Conservation (phyloP, 2,113 vertebrate species). For the Lethenteron camtschaticum region DNA sequence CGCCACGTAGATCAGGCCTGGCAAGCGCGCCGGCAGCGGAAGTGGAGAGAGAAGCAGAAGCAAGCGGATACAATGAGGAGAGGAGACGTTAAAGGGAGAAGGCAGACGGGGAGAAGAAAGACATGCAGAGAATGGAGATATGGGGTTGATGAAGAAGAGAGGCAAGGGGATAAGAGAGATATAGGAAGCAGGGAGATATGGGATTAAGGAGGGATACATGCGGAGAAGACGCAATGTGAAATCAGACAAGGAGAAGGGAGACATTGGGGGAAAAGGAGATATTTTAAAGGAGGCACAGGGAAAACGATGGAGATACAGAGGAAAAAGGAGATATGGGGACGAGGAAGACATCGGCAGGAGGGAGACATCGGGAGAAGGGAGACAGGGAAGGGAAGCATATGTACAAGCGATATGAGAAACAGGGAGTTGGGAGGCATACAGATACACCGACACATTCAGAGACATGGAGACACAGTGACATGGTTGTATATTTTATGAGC, state of each 20-base stretch:
- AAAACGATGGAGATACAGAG: too few relatives aligned
- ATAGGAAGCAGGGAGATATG: background rate
- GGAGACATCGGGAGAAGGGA: too few relatives aligned
- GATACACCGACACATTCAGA: background rate
- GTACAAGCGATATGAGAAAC: too few relatives aligned
- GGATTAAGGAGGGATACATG: too few relatives aligned
- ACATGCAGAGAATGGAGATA: background rate
- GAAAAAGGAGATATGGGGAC: too few relatives aligned
- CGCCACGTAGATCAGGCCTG: slow-evolving; percentile 77
- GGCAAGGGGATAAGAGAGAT: background rate
- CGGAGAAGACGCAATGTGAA: too few relatives aligned
- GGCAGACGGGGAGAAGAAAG: background rate
- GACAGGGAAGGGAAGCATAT: too few relatives aligned
- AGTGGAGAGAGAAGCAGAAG: background rate
- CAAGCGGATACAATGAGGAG: background rate
- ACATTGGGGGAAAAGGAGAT: too few relatives aligned
- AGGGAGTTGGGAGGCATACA: too few relatives aligned
- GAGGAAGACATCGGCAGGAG: too few relatives aligned
- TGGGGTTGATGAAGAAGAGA: background rate
- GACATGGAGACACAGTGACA: background rate
- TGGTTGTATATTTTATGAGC: background rate
- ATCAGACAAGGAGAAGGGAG: too few relatives aligned
- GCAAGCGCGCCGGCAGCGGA: background rate
- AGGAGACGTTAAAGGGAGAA: background rate
- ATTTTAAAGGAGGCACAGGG: too few relatives aligned